Percentiles rank a stretch among this genome's conserved stretches.
These are phyloP conservation scores for Brenthis ino DNA, from an alignment of 2,888 invertebrate genomes.

Conservation along the genomic window DNA sequence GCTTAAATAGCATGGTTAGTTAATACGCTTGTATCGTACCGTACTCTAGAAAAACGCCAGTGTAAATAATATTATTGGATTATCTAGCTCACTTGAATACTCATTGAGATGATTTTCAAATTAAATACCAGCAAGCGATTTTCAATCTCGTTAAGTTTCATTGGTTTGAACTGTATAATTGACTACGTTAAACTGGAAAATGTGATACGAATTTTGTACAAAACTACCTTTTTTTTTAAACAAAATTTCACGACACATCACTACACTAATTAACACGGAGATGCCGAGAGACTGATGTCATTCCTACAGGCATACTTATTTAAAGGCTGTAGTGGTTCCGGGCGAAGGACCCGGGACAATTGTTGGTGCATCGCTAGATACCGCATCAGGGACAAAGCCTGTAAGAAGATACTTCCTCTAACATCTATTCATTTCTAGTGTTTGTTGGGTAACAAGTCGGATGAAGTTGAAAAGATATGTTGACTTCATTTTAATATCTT, in stretches of 20 bases:
- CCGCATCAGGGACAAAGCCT: conserved; percentile 66
- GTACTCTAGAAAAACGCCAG: conserved; percentile 15
- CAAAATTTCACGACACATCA: conserved; percentile 42
- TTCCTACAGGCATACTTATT: conserved; percentile 63
- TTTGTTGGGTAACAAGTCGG: conserved; percentile 53
- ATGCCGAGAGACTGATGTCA: conserved; percentile 58
- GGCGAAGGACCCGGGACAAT: conserved; percentile 68
- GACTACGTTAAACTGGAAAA: background rate
- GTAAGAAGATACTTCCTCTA: conserved; percentile 79
- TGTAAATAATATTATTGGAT: conserved; percentile 21
- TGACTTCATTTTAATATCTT: conserved; percentile 1
- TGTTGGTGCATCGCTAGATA: conserved; percentile 62
- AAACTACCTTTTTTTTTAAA: conserved; percentile 2
- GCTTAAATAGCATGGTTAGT: conserved; percentile 19
- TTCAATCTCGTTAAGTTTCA: conserved; percentile 3
- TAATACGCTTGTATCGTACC: conserved; percentile 17
- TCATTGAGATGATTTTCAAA: conserved; percentile 1
- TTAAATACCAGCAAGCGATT: conserved; percentile 3
- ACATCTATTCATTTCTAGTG: conserved; percentile 64
- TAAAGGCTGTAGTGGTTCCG: conserved; percentile 70
- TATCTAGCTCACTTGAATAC: conserved; percentile 24
- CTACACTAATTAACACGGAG: conserved; percentile 38
- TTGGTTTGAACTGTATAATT: background rate
- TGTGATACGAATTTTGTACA: background rate
- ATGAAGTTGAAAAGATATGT: conserved; percentile 39